Base-by-base conservation (phyloP, 2,113 vertebrate species). In the Dunckerocampus dactyliophorus region DNA sequence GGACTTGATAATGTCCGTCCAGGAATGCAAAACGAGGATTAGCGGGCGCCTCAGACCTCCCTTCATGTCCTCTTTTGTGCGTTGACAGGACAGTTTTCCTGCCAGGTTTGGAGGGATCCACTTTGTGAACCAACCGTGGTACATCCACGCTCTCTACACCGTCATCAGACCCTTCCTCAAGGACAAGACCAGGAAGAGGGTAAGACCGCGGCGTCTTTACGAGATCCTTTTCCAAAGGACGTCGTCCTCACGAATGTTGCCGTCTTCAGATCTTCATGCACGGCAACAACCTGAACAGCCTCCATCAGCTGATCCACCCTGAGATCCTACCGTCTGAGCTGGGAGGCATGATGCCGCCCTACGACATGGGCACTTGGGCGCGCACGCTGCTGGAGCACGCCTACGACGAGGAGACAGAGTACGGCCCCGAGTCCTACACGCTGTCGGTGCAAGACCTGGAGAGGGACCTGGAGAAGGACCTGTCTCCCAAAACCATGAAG, bases 351-450 rank as follows among this genome's bases (percentile, higher is more conserved):
- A 85, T 98, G 83, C 97, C 97, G 2, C 97, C 97, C 11, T 99
- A 99, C 5, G 96, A 99, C 58, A 99, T 99, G 97, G 95, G 97
- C 8, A 99, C 97, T 0, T 99, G 97, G 97, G 97, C 97, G n/a
- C 90, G 97, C 69, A 93, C 96, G 8, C 90, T 99, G 69, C 93
- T 99, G n/a, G 96, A 98, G 81, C 97, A 98, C 0, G 97, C 97
- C n/a, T 99, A 99, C 0, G 97, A 99, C 6, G 96, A 99, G 66
- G 97, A 99, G 83, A 92, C 91, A 2, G 96, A 98, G 74, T 95
- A 94, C 86, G 93, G 82, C 28, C 92, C 84, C 0, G 95, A 96
- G 75, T 92, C 95, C 69, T 98, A 95, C 83, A 94, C 82, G 2
- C 79, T 93, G 80, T 92, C 94, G 0, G 90, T 91, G 37, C 95